phyloP scores from a whole-genome alignment of 2,888 invertebrate genomes.

The Salticus scenicus region DNA sequence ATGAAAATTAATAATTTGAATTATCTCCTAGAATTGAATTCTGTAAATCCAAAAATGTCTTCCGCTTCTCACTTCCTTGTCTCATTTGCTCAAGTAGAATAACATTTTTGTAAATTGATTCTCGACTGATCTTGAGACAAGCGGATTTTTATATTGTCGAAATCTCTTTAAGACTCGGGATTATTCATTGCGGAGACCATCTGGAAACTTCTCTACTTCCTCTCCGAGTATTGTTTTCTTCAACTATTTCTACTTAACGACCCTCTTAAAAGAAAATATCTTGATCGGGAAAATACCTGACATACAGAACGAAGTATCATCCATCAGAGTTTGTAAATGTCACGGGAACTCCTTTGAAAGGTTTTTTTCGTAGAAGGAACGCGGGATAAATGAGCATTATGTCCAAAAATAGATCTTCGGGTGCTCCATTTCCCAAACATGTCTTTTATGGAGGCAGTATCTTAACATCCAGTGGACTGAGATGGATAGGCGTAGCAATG shows the following conservation, averaged over 20 bases:
- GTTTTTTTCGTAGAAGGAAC: background rate
- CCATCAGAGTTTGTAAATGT: constrained; percentile 12
- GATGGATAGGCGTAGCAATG: background rate
- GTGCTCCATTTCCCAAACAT: background rate
- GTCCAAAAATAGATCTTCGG: background rate
- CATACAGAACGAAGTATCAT: background rate
- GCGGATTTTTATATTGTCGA: too few species aligned
- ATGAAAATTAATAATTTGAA: too few species aligned
- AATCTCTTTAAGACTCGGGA: background rate
- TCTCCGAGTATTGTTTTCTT: background rate
- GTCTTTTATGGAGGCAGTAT: constrained; percentile 3
- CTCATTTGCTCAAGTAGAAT: too few species aligned
- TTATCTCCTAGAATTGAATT: too few species aligned
- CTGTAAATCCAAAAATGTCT: too few species aligned
- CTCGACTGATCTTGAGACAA: too few species aligned
- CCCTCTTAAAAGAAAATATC: background rate
- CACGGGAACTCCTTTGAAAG: constrained; percentile 9
- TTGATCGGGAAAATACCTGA: background rate
- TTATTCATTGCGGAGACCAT: background rate
- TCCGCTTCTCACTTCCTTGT: too few species aligned
- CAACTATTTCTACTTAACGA: background rate
- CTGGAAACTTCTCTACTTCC: background rate
- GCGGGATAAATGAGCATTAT: constrained; percentile 1
- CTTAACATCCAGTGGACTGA: background rate
- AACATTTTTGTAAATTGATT: too few species aligned